These are phyloP conservation scores for Alloplasta piceator DNA, from an alignment of 2,888 invertebrate genomes.

Conservation along the genomic window DNA sequence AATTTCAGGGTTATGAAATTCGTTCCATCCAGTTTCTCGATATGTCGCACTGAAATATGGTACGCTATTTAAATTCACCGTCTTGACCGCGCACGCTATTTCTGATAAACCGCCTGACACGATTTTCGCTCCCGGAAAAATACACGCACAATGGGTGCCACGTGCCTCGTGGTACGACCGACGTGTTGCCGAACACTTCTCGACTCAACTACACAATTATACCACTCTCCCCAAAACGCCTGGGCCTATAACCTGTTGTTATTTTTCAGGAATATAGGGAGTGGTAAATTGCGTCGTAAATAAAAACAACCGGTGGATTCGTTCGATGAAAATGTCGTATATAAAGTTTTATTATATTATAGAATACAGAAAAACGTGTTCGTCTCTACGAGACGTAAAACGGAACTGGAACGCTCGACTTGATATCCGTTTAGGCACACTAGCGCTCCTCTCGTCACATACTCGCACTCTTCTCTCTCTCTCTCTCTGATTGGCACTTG, in stretches of 20 bases:
- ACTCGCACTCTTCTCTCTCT: no score
- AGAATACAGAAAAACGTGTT: no score
- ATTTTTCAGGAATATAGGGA: no score
- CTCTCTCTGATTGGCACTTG: conserved; percentile 1
- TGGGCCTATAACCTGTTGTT: conserved; percentile 21
- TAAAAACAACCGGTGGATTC: no score
- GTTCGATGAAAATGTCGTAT: no score
- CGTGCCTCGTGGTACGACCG: conserved; percentile 39
- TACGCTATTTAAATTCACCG: neutral
- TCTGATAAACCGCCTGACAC: conserved; percentile 10
- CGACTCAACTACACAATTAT: neutral
- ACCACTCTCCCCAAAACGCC: conserved; percentile 10
- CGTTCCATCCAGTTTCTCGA: neutral
- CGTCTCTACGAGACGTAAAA: no score
- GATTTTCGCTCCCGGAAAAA: neutral
- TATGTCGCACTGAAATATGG: neutral
- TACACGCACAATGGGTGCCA: conserved; percentile 34
- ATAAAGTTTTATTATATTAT: no score
- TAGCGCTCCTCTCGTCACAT: no score
- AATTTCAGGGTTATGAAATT: conserved; percentile 9
- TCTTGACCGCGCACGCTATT: conserved; percentile 38
- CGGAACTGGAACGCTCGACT: no score
- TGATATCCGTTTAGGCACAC: no score
- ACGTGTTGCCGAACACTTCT: conserved; percentile 31
- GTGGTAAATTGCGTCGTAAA: no score